Evolutionary conservation across 2,797 vertebrate genomes (phyloP).

Genomic region (Paguma larvata): DNA sequence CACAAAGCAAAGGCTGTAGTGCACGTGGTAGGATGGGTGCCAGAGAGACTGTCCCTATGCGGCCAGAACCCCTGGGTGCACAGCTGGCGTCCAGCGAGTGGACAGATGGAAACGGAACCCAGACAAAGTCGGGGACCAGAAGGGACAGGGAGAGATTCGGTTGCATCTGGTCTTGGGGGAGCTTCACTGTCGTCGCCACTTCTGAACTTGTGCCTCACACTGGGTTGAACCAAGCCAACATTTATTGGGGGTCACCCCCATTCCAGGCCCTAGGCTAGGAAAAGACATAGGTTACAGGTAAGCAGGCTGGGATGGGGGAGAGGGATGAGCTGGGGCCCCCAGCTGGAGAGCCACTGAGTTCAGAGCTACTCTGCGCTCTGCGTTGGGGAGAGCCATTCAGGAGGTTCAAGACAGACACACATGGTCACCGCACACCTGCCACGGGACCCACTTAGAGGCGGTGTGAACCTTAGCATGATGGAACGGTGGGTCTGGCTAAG

Average conservation of each 20-base stretch:
- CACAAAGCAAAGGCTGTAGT: not conserved
- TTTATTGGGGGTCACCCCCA: too few species aligned
- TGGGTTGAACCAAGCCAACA: not conserved
- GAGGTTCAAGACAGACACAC: not conserved
- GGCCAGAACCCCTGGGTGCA: not conserved
- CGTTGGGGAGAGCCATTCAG: too few species aligned
- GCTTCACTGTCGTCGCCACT: not conserved
- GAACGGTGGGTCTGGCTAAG: not conserved
- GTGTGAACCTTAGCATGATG: rapidly evolving
- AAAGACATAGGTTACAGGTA: not conserved
- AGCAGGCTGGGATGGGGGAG: not conserved
- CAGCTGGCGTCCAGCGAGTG: rapidly evolving
- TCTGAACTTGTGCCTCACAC: not conserved
- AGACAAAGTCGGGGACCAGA: not conserved
- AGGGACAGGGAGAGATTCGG: rapidly evolving
- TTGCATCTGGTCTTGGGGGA: not conserved
- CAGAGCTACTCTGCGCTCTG: too few species aligned
- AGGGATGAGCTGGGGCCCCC: too few species aligned
- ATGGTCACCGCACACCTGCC: rapidly evolving
- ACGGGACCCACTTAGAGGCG: rapidly evolving
- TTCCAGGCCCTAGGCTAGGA: not conserved
- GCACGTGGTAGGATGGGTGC: rapidly evolving
- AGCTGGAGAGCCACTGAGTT: too few species aligned
- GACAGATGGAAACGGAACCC: not conserved
- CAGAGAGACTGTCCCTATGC: rapidly evolving